Evolutionary conservation across 2,113 vertebrate genomes (phyloP).

Genomic region (Phylloscopus trochilus): DNA sequence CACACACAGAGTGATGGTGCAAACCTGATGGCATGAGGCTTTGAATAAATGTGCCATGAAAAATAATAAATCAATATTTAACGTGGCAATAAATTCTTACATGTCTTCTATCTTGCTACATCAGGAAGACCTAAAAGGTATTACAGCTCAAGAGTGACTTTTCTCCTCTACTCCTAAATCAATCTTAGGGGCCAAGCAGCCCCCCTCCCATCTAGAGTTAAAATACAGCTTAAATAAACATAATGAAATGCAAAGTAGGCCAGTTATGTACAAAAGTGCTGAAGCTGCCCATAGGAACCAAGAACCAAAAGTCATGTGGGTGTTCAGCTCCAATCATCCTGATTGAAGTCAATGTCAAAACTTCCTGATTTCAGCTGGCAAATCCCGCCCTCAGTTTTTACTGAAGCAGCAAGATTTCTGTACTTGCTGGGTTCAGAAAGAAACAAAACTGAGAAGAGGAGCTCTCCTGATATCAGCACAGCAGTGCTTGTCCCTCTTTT

Average conservation of each 20-base stretch:
- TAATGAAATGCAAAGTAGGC: neutral
- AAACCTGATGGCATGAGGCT: neutral
- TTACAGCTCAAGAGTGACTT: neutral
- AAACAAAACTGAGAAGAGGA: neutral
- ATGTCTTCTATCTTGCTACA: neutral
- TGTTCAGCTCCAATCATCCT: neutral
- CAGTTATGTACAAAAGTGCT: neutral
- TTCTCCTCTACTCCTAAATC: neutral
- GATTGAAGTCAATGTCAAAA: neutral
- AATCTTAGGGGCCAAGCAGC: neutral
- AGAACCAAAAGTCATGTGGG: neutral
- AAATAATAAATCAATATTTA: neutral
- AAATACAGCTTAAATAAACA: neutral
- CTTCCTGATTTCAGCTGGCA: neutral
- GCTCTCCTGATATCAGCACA: neutral
- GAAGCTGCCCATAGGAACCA: neutral
- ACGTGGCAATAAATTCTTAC: neutral
- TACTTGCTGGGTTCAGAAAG: neutral
- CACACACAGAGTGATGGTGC: neutral
- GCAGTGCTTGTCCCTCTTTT: accelerated
- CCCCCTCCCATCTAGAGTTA: neutral
- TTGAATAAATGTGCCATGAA: neutral
- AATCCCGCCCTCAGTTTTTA: neutral
- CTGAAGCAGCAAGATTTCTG: neutral
- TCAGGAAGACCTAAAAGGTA: neutral